Conservation (phyloP, 2,113 vertebrate genomes). For the Hemibates koningsi region DNA sequence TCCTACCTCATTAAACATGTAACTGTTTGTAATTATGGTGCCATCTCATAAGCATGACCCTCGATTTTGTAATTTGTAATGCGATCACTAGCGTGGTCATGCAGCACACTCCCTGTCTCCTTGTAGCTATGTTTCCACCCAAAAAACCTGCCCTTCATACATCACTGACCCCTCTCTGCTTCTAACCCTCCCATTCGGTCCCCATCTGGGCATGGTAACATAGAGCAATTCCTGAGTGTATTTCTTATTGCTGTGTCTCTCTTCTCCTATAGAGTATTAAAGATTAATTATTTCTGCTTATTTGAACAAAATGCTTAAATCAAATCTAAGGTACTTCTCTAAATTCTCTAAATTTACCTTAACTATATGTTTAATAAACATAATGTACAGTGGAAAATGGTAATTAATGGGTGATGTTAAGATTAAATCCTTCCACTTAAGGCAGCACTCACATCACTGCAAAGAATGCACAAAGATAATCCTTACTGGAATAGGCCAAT, state of each 20-base stretch:
- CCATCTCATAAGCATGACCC: neutral
- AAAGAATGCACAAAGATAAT: neutral
- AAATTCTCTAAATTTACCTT: neutral
- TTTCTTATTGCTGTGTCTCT: neutral
- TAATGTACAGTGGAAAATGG: neutral
- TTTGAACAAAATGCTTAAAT: neutral
- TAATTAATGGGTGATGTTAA: neutral
- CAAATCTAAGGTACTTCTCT: neutral
- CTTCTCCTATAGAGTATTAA: neutral
- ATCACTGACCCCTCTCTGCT: neutral
- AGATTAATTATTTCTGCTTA: neutral
- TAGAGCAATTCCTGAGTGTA: neutral
- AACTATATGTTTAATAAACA: neutral
- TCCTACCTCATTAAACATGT: neutral
- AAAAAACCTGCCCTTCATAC: slow-evolving; percentile 26
- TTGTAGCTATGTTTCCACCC: slow-evolving; percentile 13
- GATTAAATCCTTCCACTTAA: neutral
- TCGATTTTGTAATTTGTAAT: slow-evolving; percentile 29
- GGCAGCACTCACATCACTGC: neutral
- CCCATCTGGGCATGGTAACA: slow-evolving; percentile 22
- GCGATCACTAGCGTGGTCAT: neutral
- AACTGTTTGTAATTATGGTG: neutral
- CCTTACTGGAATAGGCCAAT: neutral
- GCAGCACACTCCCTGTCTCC: neutral
- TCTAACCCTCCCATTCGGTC: slow-evolving; percentile 3